Evolutionary conservation across 1,140 invertebrate genomes (phyloP).

Genomic region (Lepidurus arcticus): DNA sequence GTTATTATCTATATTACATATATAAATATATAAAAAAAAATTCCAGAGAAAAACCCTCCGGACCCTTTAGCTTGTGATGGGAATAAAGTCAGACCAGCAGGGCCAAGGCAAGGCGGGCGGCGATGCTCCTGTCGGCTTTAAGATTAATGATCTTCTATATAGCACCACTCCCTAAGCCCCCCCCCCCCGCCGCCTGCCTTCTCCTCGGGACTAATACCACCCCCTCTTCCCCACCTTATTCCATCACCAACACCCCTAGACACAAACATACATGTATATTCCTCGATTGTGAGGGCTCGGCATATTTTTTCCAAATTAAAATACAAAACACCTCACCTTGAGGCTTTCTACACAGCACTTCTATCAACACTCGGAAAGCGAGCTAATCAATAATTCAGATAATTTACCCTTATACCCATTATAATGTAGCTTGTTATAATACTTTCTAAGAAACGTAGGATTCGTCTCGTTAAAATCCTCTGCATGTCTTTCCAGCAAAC

Average conservation of each 20-base stretch:
- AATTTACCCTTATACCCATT: background rate
- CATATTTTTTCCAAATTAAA: background rate
- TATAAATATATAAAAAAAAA: background rate
- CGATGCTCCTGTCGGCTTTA: slow-evolving; percentile 12
- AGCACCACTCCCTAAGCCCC: slow-evolving; percentile 35
- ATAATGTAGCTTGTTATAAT: background rate
- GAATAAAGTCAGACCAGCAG: slow-evolving; percentile 8
- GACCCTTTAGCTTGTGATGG: background rate
- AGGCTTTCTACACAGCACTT: background rate
- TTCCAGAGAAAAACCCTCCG: background rate
- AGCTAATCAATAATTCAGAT: background rate
- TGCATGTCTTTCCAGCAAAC: background rate
- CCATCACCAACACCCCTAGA: slow-evolving; percentile 44
- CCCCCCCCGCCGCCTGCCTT: slow-evolving; percentile 34
- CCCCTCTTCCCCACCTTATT: slow-evolving; percentile 32
- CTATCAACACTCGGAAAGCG: background rate
- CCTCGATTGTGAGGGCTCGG: background rate
- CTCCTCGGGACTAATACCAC: background rate
- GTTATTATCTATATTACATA: background rate
- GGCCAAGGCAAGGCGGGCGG: slow-evolving; percentile 16
- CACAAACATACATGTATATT: slow-evolving; percentile 36
- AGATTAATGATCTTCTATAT: slow-evolving; percentile 40
- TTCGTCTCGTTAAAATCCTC: background rate
- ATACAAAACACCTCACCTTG: background rate
- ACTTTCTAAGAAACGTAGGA: background rate